phyloP scores from a whole-genome alignment of 2,888 invertebrate genomes.

The Hedya salicella region DNA sequence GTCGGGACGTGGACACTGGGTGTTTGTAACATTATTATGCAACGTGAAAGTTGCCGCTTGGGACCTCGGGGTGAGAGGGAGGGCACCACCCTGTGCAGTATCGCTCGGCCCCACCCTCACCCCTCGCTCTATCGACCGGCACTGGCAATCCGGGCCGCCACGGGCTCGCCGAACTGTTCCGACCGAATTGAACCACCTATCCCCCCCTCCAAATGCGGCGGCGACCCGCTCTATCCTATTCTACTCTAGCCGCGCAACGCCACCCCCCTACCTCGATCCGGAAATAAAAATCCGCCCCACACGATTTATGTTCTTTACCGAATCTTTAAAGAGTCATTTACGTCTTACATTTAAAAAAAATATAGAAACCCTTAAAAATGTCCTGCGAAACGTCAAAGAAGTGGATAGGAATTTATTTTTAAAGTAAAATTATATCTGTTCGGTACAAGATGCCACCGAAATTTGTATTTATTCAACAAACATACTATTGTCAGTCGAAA shows the following conservation, averaged over 20 bases:
- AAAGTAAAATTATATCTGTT: too few species aligned
- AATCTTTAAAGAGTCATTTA: slow-evolving; percentile 33
- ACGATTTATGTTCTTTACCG: slow-evolving; percentile 44
- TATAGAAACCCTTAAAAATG: not conserved
- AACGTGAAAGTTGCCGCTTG: slow-evolving; percentile 67
- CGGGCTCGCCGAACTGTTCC: slow-evolving; percentile 64
- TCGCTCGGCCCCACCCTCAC: slow-evolving; percentile 74
- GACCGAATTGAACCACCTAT: slow-evolving; percentile 63
- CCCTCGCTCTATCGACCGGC: slow-evolving; percentile 82
- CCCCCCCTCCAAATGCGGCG: slow-evolving; percentile 51
- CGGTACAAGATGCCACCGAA: too few species aligned
- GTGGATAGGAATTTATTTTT: too few species aligned
- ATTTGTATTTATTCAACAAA: too few species aligned
- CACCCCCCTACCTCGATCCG: slow-evolving; percentile 50
- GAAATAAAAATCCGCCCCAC: slow-evolving; percentile 51
- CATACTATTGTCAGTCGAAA: too few species aligned
- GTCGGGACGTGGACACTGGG: slow-evolving; percentile 53
- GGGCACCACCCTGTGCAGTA: slow-evolving; percentile 77
- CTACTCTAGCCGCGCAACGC: slow-evolving; percentile 35
- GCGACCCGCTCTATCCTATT: slow-evolving; percentile 54
- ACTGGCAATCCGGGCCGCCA: slow-evolving; percentile 70
- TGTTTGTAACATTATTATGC: slow-evolving; percentile 69
- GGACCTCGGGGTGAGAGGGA: slow-evolving; percentile 76
- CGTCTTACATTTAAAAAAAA: slow-evolving; percentile 19
- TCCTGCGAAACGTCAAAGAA: too few species aligned